These are phyloP conservation scores for Eledona agricola DNA, from an alignment of 2,888 invertebrate species.

Conservation along the genomic window DNA sequence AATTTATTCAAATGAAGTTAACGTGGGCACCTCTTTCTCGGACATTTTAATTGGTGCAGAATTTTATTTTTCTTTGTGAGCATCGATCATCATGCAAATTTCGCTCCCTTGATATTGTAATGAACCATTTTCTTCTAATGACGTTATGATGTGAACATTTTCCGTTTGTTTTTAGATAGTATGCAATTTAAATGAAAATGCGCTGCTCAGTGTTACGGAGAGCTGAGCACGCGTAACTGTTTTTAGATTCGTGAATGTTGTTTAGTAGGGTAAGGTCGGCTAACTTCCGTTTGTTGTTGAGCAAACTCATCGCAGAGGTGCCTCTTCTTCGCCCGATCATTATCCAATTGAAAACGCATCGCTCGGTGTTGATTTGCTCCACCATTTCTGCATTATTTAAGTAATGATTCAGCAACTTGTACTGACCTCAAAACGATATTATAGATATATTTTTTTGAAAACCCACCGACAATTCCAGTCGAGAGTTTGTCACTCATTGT, in stretches of 20 bases:
- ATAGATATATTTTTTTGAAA: no score
- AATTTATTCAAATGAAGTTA: no score
- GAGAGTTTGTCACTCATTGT: slow-evolving; percentile 23
- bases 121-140: slow-evolving; percentile 17
- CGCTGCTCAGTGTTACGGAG: slow-evolving; percentile 41
- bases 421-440: no score
- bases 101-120: no score
- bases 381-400: not conserved
- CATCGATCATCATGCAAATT: no score
- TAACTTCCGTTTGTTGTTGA: slow-evolving; percentile 44
- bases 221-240: slow-evolving; percentile 46
- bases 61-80: no score
- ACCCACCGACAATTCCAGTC: no score
- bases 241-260: slow-evolving; percentile 45
- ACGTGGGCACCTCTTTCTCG: no score
- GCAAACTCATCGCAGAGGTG: slow-evolving; percentile 30
- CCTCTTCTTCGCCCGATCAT: slow-evolving; percentile 21
- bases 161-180: slow-evolving; percentile 26
- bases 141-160: slow-evolving; percentile 16
- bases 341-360: slow-evolving; percentile 12
- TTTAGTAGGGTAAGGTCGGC: slow-evolving; percentile 50
- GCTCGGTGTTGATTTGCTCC: slow-evolving; percentile 1
- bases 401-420: no score
- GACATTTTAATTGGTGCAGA: no score
- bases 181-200: slow-evolving; percentile 38